Conservation (phyloP, 1,140 invertebrate genomes). For the Hyles vespertilio region DNA sequence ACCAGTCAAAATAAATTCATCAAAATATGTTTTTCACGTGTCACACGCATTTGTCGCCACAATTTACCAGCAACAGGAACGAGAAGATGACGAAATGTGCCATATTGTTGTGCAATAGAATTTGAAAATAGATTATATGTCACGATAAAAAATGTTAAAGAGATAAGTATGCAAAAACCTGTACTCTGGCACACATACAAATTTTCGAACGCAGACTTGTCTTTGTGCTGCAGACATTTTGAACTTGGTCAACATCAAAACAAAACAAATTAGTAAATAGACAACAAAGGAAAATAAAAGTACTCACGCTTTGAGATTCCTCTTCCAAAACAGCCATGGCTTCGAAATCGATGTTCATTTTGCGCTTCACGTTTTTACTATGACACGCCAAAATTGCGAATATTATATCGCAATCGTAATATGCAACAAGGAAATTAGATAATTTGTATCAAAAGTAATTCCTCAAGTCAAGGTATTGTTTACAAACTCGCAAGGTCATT, state of each 20-base stretch:
- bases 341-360: conserved; percentile 70
- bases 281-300: conserved; percentile 45
- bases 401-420: conserved; percentile 10
- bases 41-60: not conserved
- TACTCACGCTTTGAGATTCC: conserved; percentile 66
- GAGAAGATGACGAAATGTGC: conserved; percentile 31
- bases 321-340: conserved; percentile 69
- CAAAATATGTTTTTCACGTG: not conserved
- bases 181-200: not conserved
- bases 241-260: not conserved
- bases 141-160: not conserved
- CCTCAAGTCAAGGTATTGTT: conserved; percentile 52
- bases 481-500: conserved; percentile 74
- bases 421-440: conserved; percentile 40
- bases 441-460: conserved; percentile 31
- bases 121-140: conserved; percentile 21
- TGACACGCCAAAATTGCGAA: conserved; percentile 8
- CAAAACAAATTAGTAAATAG: conserved; percentile 17
- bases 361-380: conserved; percentile 10
- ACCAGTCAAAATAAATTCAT: not conserved
- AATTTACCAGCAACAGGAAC: too few species aligned
- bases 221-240: not conserved
- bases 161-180: not conserved
- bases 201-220: not conserved
- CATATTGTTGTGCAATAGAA: conserved; percentile 51